Percentiles rank a stretch among this genome's conserved stretches.
phyloP scores from a whole-genome alignment of 2,113 vertebrate genomes.

The Gasterosteus aculeatus region DNA sequence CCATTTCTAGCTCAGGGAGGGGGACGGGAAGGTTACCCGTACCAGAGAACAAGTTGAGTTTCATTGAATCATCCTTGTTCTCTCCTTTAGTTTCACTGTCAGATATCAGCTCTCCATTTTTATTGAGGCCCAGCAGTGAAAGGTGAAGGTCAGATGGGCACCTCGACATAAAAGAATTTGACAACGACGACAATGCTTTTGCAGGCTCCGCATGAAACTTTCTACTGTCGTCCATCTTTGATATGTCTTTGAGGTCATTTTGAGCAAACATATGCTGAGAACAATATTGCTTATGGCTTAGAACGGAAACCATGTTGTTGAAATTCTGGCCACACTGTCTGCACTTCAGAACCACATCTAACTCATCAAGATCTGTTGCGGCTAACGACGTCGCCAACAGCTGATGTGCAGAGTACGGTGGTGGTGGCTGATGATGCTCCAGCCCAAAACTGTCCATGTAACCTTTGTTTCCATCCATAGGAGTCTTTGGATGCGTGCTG shows the following conservation, averaged over 20 bases:
- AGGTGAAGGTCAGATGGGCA: conserved; percentile 81
- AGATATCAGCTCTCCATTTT: conserved; percentile 84
- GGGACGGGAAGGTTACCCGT: conserved; percentile 77
- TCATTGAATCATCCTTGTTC: conserved; percentile 88
- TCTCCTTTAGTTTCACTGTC: conserved; percentile 86
- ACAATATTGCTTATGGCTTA: conserved; percentile 95
- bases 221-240: conserved; percentile 78
- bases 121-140: conserved; percentile 81
- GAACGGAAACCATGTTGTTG: conserved; percentile 91
- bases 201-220: conserved; percentile 75
- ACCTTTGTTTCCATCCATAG: conserved; percentile 74
- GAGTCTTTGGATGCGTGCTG: conserved; percentile 75
- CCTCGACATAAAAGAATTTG: conserved; percentile 70
- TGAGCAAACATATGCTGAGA: conserved; percentile 80
- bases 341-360: conserved; percentile 95
- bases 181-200: conserved; percentile 64
- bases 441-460: conserved; percentile 81
- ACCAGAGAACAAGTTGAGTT: conserved; percentile 81
- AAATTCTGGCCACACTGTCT: conserved; percentile 97
- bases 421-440: conserved; percentile 85
- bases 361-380: conserved; percentile 92
- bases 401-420: conserved; percentile 89
- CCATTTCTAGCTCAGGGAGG: conserved; percentile 90
- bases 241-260: conserved; percentile 82
- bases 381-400: conserved; percentile 89